Evolutionary conservation across 2,113 vertebrate species (phyloP), one percentile per base, ranked within the genome.

Genomic region (Nyctereutes procyonoides): DNA sequence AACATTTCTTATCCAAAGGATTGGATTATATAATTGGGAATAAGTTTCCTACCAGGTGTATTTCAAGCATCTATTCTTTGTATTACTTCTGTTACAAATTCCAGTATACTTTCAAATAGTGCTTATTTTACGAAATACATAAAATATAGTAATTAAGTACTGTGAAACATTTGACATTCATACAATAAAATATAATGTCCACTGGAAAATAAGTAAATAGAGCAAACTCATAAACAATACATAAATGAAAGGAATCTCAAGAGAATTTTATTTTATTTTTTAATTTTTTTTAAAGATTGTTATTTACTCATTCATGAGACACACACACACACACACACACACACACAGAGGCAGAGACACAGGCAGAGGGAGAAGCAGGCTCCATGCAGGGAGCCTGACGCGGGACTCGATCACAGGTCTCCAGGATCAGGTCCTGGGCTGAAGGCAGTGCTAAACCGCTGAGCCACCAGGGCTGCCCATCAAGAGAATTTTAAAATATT

Each of bases 51-150:
- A 6, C 4, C 84, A 53, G 71, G 0, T 94, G 24, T 56, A 65
- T 1, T 96, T 97, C 60, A 89, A n/a, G 20, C 48, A 69, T n/a
- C 24, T 88, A 3, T 95, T 97, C 14, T 83, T 86, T 56, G n/a
- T 7, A n/a, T 81, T 73, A 93, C 43, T 96, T 90, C 32, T 98
- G 26, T 71, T 96, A 62, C 77, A n/a, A 97, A 90, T 97, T 88
- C 28, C 3, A 95, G 5, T 55, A 17, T 96, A 8, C 26, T 97
- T 96, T 88, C 97, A 90, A 90, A 84, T 93, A 80, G 82, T 85
- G 80, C 96, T 91, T 98, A 69, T 96, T 51, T 51, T 98, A 77
- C 0, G n/a, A n/a, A 93, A 26, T 81, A 90, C 69, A 74, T 96
- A 92, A 67, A 91, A 90, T 81, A 87, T 35, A 63, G 60, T 82